Percentiles rank a stretch among this genome's conserved stretches.
phyloP scores from a whole-genome alignment of 2,113 vertebrate species.

The Siphamia tubifer region DNA sequence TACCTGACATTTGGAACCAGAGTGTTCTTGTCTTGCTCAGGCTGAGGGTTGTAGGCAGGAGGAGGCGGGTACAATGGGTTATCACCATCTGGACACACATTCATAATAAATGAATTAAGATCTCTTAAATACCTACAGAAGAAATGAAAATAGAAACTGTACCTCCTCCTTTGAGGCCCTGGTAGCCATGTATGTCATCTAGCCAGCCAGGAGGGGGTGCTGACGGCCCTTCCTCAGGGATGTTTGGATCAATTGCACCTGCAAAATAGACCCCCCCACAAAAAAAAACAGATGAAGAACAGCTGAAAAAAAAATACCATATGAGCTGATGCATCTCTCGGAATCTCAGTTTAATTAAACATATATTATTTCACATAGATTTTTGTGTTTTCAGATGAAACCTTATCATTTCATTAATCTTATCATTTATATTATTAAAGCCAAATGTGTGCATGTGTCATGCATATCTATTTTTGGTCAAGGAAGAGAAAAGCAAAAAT shows the following conservation, averaged over 20 bases:
- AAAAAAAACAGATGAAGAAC: background rate
- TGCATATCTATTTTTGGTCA: too few species aligned
- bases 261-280: rapidly evolving
- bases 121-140: too few species aligned
- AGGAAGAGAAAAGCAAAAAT: too few species aligned
- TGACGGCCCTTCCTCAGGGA: conserved; percentile 69
- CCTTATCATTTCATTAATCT: too few species aligned
- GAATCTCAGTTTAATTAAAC: too few species aligned
- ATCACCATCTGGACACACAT: conserved; percentile 38
- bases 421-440: too few species aligned
- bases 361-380: too few species aligned
- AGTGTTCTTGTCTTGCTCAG: conserved; percentile 71
- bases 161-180: conserved; percentile 59
- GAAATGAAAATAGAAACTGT: background rate
- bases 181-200: conserved; percentile 57
- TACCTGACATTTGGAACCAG: conserved; percentile 74
- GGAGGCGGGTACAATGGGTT: conserved; percentile 74
- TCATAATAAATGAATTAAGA: background rate
- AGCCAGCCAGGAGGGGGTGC: conserved; percentile 73
- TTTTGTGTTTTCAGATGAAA: too few species aligned
- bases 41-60: conserved; percentile 67
- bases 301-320: too few species aligned
- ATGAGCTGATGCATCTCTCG: background rate
- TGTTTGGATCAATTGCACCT: conserved; percentile 70
- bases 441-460: too few species aligned